A percentile compares a stretch with the other conserved stretches of the same genome.
Conservation (phyloP, 2,888 invertebrate genomes). For the Argyra leucocephala region DNA sequence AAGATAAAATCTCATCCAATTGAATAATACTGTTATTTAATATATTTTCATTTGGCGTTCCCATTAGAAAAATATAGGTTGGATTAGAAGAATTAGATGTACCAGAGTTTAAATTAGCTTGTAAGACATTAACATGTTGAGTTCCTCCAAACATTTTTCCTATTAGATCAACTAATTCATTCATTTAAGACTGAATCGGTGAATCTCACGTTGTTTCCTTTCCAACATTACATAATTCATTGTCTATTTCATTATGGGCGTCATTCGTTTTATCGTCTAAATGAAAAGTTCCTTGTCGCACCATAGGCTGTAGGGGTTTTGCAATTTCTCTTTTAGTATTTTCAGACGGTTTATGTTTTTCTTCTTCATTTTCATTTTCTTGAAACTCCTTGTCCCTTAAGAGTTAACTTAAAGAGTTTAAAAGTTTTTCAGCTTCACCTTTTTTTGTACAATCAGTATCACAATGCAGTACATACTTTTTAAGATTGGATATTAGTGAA, state of each 20-base stretch:
- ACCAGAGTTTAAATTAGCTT: constrained; percentile 18
- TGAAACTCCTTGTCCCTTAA: constrained; percentile 19
- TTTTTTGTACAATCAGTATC: constrained; percentile 25
- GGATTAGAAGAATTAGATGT: constrained; percentile 24
- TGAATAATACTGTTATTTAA: constrained; percentile 14
- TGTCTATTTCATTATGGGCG: too few relatives aligned
- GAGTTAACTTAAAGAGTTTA: constrained; percentile 28
- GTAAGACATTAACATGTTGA: constrained; percentile 23
- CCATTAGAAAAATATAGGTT: constrained; percentile 33
- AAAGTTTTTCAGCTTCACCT: constrained; percentile 25
- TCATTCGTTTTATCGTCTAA: constrained; percentile 19
- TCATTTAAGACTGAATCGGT: constrained; percentile 20
- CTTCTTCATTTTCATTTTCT: constrained; percentile 13
- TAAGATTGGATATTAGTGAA: constrained; percentile 27
- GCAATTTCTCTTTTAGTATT: too few relatives aligned
- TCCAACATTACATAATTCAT: too few relatives aligned
- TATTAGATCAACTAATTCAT: constrained; percentile 30
- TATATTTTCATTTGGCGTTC: constrained; percentile 18
- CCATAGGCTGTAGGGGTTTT: constrained; percentile 26
- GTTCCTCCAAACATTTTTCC: constrained; percentile 26
- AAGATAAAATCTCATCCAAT: constrained; percentile 22
- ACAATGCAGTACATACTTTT: constrained; percentile 25
- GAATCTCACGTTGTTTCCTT: too few relatives aligned
- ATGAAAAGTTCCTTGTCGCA: constrained; percentile 32
- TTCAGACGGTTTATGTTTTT: background rate